Conservation (phyloP, 2,888 invertebrate genomes). For the Clostera curtula region DNA sequence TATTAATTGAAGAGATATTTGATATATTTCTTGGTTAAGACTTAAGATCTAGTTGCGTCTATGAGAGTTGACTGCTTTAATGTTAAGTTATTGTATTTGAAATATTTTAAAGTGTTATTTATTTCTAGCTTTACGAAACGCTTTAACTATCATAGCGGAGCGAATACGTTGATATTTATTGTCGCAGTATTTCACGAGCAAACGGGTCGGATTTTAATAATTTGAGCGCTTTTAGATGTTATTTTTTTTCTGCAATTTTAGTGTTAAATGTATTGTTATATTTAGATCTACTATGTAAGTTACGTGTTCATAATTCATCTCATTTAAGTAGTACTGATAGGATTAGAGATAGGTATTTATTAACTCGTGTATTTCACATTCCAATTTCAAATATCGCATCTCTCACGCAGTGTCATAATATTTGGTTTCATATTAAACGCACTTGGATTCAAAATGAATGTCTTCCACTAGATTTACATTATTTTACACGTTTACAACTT, state of each 20-base stretch:
- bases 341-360: conserved; percentile 14
- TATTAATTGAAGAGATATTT: not conserved
- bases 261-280: conserved; percentile 36
- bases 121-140: conserved; percentile 70
- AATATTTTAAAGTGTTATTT: conserved; percentile 74
- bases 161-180: conserved; percentile 41
- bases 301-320: conserved; percentile 46
- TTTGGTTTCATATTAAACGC: conserved; percentile 23
- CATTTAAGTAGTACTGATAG: conserved; percentile 22
- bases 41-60: not conserved
- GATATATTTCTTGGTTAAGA: not conserved
- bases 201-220: conserved; percentile 52
- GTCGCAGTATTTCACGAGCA: conserved; percentile 52
- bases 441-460: conserved; percentile 50
- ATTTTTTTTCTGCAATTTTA: conserved; percentile 33
- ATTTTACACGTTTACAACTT: conserved; percentile 17
- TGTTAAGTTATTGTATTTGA: conserved; percentile 72
- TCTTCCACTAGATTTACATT: conserved; percentile 66
- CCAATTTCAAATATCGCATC: conserved; percentile 33
- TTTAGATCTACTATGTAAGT: conserved; percentile 27
- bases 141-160: conserved; percentile 54
- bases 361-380: conserved; percentile 36
- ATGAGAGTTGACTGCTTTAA: conserved; percentile 57
- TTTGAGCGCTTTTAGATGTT: conserved; percentile 48
- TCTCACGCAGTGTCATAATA: conserved; percentile 21